phyloP scores from a whole-genome alignment of 2,113 vertebrate species.

The Epinephelus moara region DNA sequence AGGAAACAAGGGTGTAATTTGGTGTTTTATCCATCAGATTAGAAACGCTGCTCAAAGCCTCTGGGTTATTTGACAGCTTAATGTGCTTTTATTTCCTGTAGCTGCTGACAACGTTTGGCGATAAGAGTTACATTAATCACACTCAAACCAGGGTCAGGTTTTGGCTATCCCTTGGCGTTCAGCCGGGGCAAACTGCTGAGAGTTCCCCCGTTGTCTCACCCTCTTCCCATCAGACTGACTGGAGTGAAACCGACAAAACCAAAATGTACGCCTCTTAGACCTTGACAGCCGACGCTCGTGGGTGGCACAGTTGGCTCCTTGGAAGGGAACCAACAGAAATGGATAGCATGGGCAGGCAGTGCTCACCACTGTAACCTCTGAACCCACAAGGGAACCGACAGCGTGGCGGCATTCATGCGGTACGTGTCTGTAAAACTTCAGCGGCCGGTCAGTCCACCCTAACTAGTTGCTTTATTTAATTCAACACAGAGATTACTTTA shows the following conservation, averaged over 20 bases:
- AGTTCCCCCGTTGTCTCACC: slow-evolving; percentile 12
- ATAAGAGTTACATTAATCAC: slow-evolving; percentile 39
- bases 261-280: slow-evolving; percentile 41
- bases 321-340: slow-evolving; percentile 56
- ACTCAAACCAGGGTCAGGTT: slow-evolving; percentile 37
- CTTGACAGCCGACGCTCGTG: slow-evolving; percentile 55
- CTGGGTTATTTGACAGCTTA: slow-evolving; percentile 45
- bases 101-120: slow-evolving; percentile 45
- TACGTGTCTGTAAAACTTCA: slow-evolving; percentile 75
- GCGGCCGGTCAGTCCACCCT: slow-evolving; percentile 48
- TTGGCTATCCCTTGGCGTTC: slow-evolving; percentile 3
- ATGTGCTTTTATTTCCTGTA: slow-evolving; percentile 59
- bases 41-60: slow-evolving; percentile 38
- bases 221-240: slow-evolving; percentile 36
- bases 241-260: slow-evolving; percentile 56
- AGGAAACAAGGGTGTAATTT: slow-evolving; percentile 53
- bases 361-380: slow-evolving; percentile 67
- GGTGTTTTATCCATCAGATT: slow-evolving; percentile 60
- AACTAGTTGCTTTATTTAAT: slow-evolving; percentile 72
- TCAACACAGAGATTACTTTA: slow-evolving; percentile 72
- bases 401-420: slow-evolving; percentile 47
- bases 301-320: slow-evolving; percentile 67
- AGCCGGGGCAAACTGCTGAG: slow-evolving; percentile 20
- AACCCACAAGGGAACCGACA: slow-evolving; percentile 67
- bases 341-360: slow-evolving; percentile 62